phyloP scores from a whole-genome alignment of 1,140 invertebrate species.

The Eriosoma lanigerum region DNA sequence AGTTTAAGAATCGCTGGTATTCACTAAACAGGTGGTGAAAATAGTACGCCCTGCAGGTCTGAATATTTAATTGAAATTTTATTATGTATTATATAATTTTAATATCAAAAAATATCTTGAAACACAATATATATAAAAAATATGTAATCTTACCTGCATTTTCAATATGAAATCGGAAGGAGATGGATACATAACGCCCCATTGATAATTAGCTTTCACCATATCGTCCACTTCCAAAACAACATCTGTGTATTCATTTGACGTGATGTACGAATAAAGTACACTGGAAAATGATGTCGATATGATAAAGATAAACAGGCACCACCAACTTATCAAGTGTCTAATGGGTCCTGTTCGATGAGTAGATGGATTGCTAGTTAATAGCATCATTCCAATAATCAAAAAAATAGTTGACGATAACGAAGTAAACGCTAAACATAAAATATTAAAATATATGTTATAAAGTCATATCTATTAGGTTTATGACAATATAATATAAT shows the following conservation, averaged over 20 bases:
- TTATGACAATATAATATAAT: no score
- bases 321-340: constrained; percentile 52
- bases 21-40: no score
- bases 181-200: constrained; percentile 43
- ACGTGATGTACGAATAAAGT: constrained; percentile 45
- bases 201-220: constrained; percentile 10
- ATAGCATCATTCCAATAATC: constrained; percentile 36
- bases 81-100: no score
- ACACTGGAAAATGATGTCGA: constrained; percentile 46
- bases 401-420: constrained; percentile 23
- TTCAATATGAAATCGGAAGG: constrained; percentile 27
- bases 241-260: not conserved
- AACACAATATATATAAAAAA: not conserved
- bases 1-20: no score
- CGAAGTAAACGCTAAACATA: constrained; percentile 7
- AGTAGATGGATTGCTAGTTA: constrained; percentile 34
- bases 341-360: constrained; percentile 7
- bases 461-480: no score
- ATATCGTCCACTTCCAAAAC: constrained; percentile 25
- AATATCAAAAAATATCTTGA: no score
- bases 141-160: constrained; percentile 20
- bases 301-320: constrained; percentile 48
- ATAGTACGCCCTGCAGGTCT: no score
- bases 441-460: no score
- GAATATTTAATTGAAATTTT: no score